Evolutionary conservation across 1,140 invertebrate genomes (phyloP), one percentile per base, ranked within the genome.

Genomic region (Zaprionus africanus): DNA sequence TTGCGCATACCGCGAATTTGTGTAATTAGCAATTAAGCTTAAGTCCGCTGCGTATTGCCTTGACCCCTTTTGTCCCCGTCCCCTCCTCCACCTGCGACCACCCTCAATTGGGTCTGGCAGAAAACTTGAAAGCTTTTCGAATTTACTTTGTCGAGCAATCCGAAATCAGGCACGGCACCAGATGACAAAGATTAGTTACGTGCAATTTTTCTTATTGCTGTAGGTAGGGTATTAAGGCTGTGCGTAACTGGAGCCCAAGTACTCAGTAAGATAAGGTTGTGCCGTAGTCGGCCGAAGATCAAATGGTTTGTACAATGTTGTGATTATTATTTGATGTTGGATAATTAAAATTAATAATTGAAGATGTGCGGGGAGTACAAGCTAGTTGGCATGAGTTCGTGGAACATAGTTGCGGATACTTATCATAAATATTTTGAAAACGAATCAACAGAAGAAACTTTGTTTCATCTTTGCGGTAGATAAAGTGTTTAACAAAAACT

Each of bases 1-100:
- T 65, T 68, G 67, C 58, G 72, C 58, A 79, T 69, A 78, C 84
- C 85, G 85, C 84, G 85, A 81, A 80, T 84, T 88, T 90, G 75
- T 79, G 84, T 88, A 88, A 88, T 88, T 88, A 78, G 78, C 82
- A 88, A 90, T 87, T 87, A 90, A 90, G 78, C 69, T 75, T 53
- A 80, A 80, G 78, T 78, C 61, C 78, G 59, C 61, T 60, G 60
- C 60, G 38, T 61, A 58, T 72, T 63, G 57, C 67, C 70, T 57
- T 59, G 68, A 71, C 53, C 58, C 63, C 22, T 58, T 34, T 22
- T 43, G 34, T 11, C 63, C n/a, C n/a, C 19, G 49, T 58, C 38
- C 38, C 28, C 6, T 19, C 41, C 11, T 24, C 36, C 36, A 41
- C 24, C 34, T 38, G 11, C 13, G 13, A 13, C 31, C 59, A 51